Conservation (phyloP, 2,888 invertebrate species). For the Taenaris catops region DNA sequence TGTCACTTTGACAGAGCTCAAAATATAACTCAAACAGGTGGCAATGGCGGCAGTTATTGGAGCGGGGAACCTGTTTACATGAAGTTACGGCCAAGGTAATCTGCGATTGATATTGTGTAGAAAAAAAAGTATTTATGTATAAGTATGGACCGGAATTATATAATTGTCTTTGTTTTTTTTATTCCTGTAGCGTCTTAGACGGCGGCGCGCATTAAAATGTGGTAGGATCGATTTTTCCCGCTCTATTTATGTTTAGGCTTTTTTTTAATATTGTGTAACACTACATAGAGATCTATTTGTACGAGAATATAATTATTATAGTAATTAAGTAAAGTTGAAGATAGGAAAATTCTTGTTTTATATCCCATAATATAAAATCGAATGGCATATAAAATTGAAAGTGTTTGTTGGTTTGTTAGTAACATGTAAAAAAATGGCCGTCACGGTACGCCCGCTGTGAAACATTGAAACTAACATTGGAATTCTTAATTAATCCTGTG, state of each 20-base stretch:
- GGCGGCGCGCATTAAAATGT: constrained; percentile 22
- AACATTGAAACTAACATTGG: too few species aligned
- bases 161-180: constrained; percentile 4
- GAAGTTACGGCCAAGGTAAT: constrained; percentile 55
- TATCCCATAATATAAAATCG: too few species aligned
- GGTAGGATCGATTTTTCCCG: constrained; percentile 7
- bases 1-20: constrained; percentile 62
- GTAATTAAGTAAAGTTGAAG: too few species aligned
- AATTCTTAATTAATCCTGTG: too few species aligned
- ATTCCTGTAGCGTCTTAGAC: constrained; percentile 11
- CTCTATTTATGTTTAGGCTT: constrained; percentile 18
- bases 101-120: constrained; percentile 28
- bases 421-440: too few species aligned
- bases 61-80: constrained; percentile 36
- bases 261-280: constrained; percentile 24
- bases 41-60: constrained; percentile 45
- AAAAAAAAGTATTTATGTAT: too few species aligned
- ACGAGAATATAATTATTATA: background rate
- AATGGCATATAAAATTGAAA: too few species aligned
- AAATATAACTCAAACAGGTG: constrained; percentile 31
- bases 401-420: too few species aligned
- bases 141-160: constrained; percentile 13
- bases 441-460: too few species aligned
- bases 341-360: too few species aligned
- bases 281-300: constrained; percentile 1